These are phyloP conservation scores for Lepetodrilus schrolli DNA, from an alignment of 2,888 invertebrate species.

Conservation along the genomic window DNA sequence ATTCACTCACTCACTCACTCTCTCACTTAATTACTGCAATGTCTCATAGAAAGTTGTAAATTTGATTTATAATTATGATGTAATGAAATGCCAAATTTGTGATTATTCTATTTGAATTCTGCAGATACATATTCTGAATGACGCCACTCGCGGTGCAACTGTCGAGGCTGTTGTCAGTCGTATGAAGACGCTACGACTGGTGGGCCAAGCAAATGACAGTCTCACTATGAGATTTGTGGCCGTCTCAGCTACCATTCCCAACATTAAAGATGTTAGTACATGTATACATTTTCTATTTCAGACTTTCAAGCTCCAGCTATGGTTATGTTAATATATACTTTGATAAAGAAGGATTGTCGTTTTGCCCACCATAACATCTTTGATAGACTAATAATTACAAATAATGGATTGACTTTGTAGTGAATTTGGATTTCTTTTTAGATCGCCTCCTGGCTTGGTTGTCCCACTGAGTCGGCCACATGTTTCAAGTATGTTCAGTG, in stretches of 20 bases:
- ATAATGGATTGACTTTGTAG: too few relatives aligned
- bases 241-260: conserved; percentile 86
- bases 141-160: conserved; percentile 83
- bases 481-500: conserved; percentile 70
- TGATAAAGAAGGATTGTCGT: too few relatives aligned
- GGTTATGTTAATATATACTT: too few relatives aligned
- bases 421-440: conserved; percentile 44
- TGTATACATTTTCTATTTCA: too few relatives aligned
- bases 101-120: conserved; percentile 16
- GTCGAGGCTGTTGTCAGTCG: conserved; percentile 87
- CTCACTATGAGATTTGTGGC: conserved; percentile 81
- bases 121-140: conserved; percentile 82
- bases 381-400: too few relatives aligned
- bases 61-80: not conserved
- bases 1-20: not conserved
- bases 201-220: conserved; percentile 27
- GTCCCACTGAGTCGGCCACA: conserved; percentile 64
- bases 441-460: conserved; percentile 83
- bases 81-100: not conserved
- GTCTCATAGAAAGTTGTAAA: not conserved
- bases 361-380: too few relatives aligned
- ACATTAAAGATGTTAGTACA: conserved; percentile 81
- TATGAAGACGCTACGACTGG: conserved; percentile 81
- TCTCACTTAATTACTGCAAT: not conserved
- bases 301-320: too few relatives aligned